A percentile compares a stretch with the other conserved stretches of the same genome.
phyloP scores from a whole-genome alignment of 2,113 vertebrate species.

The rabbit (Oryctolagus cuniculus) region mOryCun1.1 NC_091434.1:142096501-142097000 shows the following conservation, averaged over 20 bases:
- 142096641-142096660: background rate
- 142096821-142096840: background rate
- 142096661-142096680: background rate
- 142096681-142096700: background rate
- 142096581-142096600: background rate
- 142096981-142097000: slow-evolving; percentile 99
- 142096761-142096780: slow-evolving; percentile 22
- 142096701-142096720: background rate
- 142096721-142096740: slow-evolving; percentile 27
- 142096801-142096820: slow-evolving; percentile 27
- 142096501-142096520: background rate
- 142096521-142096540: background rate
- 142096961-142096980: slow-evolving; percentile 96
- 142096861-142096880: slow-evolving; percentile 12
- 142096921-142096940: slow-evolving; percentile 54
- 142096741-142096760: background rate
- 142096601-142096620: background rate
- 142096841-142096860: slow-evolving; percentile 35
- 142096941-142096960: slow-evolving; percentile 72
- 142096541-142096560: background rate
- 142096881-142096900: slow-evolving; percentile 52
- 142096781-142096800: slow-evolving; percentile 36
- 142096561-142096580: background rate
- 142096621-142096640: background rate
- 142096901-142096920: background rate